These are phyloP conservation scores for Alectura lathami DNA, from an alignment of 2,113 vertebrate genomes.

Conservation along the genomic window DNA sequence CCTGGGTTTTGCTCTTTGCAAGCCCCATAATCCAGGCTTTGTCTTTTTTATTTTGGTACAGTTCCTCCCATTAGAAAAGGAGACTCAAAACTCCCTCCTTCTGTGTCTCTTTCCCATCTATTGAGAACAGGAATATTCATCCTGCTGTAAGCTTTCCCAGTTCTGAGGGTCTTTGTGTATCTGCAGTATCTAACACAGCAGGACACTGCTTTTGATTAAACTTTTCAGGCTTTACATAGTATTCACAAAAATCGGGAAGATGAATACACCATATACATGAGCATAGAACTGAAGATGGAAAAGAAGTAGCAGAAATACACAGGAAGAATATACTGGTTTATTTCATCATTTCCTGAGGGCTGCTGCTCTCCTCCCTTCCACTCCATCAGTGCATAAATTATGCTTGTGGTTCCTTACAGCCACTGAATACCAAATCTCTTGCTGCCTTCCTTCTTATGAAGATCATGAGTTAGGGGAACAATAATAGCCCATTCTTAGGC, in stretches of 20 bases:
- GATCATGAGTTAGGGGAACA: conserved; percentile 27
- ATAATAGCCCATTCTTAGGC: conserved; percentile 35
- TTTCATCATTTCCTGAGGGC: conserved; percentile 37
- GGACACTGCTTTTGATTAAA: neutral
- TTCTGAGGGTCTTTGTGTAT: neutral
- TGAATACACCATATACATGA: neutral
- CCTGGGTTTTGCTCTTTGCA: neutral
- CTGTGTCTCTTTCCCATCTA: neutral
- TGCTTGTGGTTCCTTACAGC: neutral
- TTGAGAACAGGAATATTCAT: neutral
- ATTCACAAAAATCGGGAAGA: neutral
- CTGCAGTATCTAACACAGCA: neutral
- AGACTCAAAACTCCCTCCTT: neutral
- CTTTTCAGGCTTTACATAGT: neutral
- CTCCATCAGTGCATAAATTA: conserved; percentile 46
- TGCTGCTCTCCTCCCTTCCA: conserved; percentile 26
- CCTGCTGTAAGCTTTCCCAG: neutral
- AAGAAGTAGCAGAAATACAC: neutral
- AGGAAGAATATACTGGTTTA: neutral
- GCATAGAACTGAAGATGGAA: neutral
- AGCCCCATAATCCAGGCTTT: neutral
- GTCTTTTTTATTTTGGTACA: neutral
- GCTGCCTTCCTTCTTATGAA: neutral
- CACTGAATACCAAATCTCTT: conserved; percentile 35
- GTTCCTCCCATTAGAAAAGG: neutral